Evolutionary conservation across 2,113 vertebrate species (phyloP).

Genomic region (Chaetops frenatus): DNA sequence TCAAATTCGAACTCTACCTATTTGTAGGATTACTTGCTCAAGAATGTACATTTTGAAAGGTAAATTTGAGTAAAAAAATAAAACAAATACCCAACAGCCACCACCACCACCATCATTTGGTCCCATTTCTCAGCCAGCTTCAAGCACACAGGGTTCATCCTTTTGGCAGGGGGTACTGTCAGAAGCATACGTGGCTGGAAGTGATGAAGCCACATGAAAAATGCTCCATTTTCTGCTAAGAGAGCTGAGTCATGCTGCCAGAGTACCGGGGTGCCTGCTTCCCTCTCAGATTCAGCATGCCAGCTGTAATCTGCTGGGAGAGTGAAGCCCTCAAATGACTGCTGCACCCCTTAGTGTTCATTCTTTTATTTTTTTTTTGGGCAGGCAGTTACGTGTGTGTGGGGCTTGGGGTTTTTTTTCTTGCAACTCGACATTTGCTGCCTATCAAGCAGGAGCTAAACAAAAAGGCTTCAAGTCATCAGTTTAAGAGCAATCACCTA

Average conservation of each 20-base stretch:
- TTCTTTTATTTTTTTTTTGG: too few relatives aligned
- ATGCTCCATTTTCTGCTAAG: not conserved
- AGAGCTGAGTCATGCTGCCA: not conserved
- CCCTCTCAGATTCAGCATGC: not conserved
- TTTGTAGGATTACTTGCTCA: not conserved
- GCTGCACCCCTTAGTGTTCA: not conserved
- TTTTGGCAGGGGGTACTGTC: not conserved
- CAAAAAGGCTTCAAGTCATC: conserved; percentile 65
- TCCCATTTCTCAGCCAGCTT: not conserved
- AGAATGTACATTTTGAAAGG: not conserved
- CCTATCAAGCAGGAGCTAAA: conserved; percentile 60
- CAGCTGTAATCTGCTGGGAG: not conserved
- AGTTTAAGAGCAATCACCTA: conserved; percentile 71
- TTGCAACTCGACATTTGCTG: not conserved
- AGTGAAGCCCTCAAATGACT: not conserved
- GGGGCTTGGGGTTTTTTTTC: rapidly evolving
- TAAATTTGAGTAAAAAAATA: not conserved
- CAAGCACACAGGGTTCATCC: not conserved
- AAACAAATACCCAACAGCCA: not conserved
- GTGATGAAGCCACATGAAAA: not conserved
- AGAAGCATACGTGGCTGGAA: not conserved
- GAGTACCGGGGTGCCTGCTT: not conserved
- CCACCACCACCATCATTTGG: not conserved
- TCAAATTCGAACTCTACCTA: not conserved
- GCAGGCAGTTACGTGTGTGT: not conserved